Base-by-base conservation (phyloP, 2,888 invertebrate species). In the Tiliacea aurago region DNA sequence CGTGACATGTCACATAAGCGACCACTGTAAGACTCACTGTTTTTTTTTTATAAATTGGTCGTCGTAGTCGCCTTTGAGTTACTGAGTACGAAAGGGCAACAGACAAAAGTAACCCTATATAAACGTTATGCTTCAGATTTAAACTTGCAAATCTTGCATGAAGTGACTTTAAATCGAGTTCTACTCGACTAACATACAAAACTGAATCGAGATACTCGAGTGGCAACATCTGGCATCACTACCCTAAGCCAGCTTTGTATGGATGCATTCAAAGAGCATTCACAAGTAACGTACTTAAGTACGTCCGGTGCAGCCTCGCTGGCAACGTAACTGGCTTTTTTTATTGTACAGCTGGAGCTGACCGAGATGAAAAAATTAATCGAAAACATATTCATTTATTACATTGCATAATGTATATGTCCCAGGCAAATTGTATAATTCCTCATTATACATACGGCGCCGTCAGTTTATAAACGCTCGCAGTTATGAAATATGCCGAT, bases 231-330 rank as follows among this genome's bases (percentile, higher is more conserved):
- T 61, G 61, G 10, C 2, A 4, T 18, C n/a, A 3, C n/a, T 43
- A 33, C 43, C 0, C 18, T 45, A 23, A 49, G 47, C 18, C 61
- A 59, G 74, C n/a, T 72, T 59, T 59, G 7, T 47, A 59, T 41
- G n/a, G 28, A 49, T 43, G 28, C 10, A 49, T 59, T 59, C 41
- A 33, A 49, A 74, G n/a, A 49, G 28, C 41, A 59, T 15, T 59
- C 61, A 74, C 4, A 15, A 73, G 28, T 18, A 28, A 33, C 4
- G 33, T 5, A 59, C 51, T 51, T 51, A 51, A 51, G 51, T 43
- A 69, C 69, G 47, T 49, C 59, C n/a, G 23, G 67, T 4, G 4
- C 11, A 37, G 33, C 0, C 4, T 43, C 7, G 41, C 13, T 69
- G 56, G 37, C 33, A 20, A 23, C 7, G 2, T 20, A 37, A 15